Evolutionary conservation across 1,140 invertebrate species (phyloP).

Genomic region (Papilio aristodemus): DNA sequence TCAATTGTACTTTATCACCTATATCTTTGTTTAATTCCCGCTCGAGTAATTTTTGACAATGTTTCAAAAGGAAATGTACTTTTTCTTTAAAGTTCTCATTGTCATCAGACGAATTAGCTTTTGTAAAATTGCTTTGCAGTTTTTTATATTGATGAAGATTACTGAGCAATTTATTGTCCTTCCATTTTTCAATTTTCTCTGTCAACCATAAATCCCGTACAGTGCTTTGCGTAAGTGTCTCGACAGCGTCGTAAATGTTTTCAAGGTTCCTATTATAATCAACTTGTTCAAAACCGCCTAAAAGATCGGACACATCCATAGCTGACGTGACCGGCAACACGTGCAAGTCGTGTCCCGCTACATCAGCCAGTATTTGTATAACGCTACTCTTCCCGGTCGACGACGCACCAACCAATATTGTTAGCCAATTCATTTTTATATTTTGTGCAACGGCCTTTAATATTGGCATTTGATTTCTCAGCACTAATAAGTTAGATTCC

Average conservation of each 20-base stretch:
- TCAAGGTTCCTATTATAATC: slow-evolving; percentile 75
- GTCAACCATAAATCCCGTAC: slow-evolving; percentile 57
- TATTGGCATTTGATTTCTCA: slow-evolving; percentile 84
- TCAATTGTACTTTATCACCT: slow-evolving; percentile 44
- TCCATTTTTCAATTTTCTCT: slow-evolving; percentile 46
- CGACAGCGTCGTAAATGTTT: slow-evolving; percentile 65
- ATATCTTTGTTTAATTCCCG: slow-evolving; percentile 39
- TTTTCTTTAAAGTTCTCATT: slow-evolving; percentile 80
- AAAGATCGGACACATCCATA: slow-evolving; percentile 96
- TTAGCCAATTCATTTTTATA: slow-evolving; percentile 94
- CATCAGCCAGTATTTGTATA: slow-evolving; percentile 87
- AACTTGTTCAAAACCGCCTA: slow-evolving; percentile 98
- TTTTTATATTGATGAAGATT: slow-evolving; percentile 58
- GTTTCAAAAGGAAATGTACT: slow-evolving; percentile 66
- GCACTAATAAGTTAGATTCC: slow-evolving; percentile 81
- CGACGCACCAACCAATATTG: slow-evolving; percentile 91
- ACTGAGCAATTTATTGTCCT: slow-evolving; percentile 54
- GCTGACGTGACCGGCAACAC: slow-evolving; percentile 93
- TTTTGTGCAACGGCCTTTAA: slow-evolving; percentile 90
- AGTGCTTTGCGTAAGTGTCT: slow-evolving; percentile 58
- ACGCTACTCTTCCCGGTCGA: slow-evolving; percentile 91
- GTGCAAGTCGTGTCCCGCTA: slow-evolving; percentile 87
- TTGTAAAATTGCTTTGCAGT: slow-evolving; percentile 42
- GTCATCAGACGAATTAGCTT: slow-evolving; percentile 80
- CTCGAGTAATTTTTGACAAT: slow-evolving; percentile 64